A percentile compares a stretch with the other conserved stretches of the same genome.
Conservation (phyloP, 2,888 invertebrate species). For the Cataglyphis livida region DNA sequence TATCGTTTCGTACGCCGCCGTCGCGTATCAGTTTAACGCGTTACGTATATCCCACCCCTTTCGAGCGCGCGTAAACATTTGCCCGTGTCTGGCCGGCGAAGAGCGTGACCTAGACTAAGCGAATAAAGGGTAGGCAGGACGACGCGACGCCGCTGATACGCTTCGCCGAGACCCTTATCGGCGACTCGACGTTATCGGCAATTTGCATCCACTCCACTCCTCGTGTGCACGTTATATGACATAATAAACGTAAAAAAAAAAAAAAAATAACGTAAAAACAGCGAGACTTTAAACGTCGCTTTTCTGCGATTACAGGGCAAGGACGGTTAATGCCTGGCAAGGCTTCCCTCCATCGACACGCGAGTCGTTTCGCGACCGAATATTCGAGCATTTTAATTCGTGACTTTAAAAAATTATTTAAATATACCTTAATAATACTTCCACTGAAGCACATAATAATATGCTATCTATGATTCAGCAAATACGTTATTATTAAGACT, state of each 20-base stretch:
- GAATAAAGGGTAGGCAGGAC: slow-evolving; percentile 6
- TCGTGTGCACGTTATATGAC: slow-evolving; percentile 16
- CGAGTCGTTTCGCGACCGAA: slow-evolving; percentile 28
- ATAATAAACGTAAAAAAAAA: slow-evolving; percentile 34
- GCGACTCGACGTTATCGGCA: not conserved
- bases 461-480: not conserved
- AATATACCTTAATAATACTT: not conserved
- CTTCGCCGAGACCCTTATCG: slow-evolving; percentile 24
- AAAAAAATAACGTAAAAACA: slow-evolving; percentile 1
- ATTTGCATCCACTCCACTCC: not conserved
- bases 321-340: slow-evolving; percentile 11
- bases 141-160: slow-evolving; percentile 12
- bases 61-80: slow-evolving; percentile 27
- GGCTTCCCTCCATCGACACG: slow-evolving; percentile 22
- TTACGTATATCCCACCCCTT: slow-evolving; percentile 26
- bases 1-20: slow-evolving; percentile 62
- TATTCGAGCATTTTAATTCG: slow-evolving; percentile 6
- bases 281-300: slow-evolving; percentile 38
- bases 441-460: not conserved
- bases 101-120: slow-evolving; percentile 47
- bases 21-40: slow-evolving; percentile 67
- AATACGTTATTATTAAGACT: not conserved
- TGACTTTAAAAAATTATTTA: not conserved
- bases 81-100: slow-evolving; percentile 20
- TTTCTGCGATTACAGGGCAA: slow-evolving; percentile 27